These are phyloP conservation scores for Lycophotia porphyrea DNA, from an alignment of 2,888 invertebrate genomes.

Conservation along the genomic window DNA sequence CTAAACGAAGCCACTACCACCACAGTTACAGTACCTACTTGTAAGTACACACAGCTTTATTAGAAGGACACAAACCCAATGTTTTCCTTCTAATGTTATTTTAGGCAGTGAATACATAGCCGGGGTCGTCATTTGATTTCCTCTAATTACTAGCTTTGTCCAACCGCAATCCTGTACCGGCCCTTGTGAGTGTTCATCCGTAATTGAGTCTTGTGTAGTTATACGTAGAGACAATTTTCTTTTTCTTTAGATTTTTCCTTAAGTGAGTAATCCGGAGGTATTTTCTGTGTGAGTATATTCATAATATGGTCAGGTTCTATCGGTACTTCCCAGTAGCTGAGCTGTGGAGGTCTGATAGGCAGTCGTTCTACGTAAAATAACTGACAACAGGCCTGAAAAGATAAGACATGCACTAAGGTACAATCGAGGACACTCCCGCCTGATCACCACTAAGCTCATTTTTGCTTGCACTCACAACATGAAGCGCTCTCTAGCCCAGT, in stretches of 20 bases:
- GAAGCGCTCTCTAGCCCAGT: no score
- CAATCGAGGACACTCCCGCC: no score
- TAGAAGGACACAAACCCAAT: conserved; percentile 60
- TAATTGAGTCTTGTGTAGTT: conserved; percentile 54
- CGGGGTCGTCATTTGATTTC: conserved; percentile 62
- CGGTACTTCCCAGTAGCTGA: no score
- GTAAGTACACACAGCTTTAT: conserved; percentile 43
- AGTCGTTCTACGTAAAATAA: no score
- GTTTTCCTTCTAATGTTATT: conserved; percentile 69
- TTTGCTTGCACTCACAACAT: no score
- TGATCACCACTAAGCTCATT: no score
- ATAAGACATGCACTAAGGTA: no score
- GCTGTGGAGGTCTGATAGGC: no score
- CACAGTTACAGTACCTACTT: conserved; percentile 21
- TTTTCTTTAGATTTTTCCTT: conserved; percentile 48
- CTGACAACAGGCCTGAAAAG: no score
- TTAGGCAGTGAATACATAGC: conserved; percentile 65
- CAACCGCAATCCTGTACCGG: conserved; percentile 53
- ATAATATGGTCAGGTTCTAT: no score
- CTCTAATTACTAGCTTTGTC: conserved; percentile 65
- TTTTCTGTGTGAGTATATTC: conserved; percentile 13
- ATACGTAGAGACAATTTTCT: conserved; percentile 8
- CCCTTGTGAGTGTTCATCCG: conserved; percentile 50
- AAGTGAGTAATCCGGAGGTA: conserved; percentile 4
- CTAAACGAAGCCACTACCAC: background rate